Conservation (phyloP, 1,140 invertebrate species). For the Drosophila pectinifera region DNA sequence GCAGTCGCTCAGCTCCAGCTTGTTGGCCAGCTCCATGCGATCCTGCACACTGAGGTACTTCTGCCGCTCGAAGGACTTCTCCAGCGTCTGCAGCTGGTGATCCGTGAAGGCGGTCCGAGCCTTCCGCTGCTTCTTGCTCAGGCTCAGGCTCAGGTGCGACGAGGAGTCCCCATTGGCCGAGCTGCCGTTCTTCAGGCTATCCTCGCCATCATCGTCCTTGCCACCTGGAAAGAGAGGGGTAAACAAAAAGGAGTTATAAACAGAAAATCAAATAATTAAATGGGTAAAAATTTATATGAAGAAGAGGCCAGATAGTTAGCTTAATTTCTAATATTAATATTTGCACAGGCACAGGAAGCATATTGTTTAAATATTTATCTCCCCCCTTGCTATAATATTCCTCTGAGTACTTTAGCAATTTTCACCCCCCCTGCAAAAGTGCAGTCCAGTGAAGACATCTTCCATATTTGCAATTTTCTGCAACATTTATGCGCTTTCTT, state of each 20-base stretch:
- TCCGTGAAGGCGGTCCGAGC: constrained; percentile 99
- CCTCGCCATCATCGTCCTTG: constrained; percentile 83
- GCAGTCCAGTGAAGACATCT: constrained; percentile 10
- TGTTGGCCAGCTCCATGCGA: constrained; percentile 98
- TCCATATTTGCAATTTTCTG: constrained; percentile 58
- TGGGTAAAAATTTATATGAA: too few relatives aligned
- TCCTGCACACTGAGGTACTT: constrained; percentile 99
- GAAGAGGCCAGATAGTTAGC: too few relatives aligned
- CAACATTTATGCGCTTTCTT: constrained; percentile 61
- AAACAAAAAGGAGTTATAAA: neutral
- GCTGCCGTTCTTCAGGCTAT: constrained; percentile 75
- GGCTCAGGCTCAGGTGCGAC: constrained; percentile 85
- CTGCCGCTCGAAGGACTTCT: constrained; percentile 98
- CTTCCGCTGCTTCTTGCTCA: constrained; percentile 97
- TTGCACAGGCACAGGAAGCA: neutral
- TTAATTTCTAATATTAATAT: neutral
- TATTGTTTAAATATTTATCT: neutral
- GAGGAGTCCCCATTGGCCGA: constrained; percentile 66
- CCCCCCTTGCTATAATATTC: neutral
- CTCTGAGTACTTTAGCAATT: constrained; percentile 1
- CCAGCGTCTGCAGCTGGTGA: constrained; percentile 97
- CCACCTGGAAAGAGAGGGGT: constrained; percentile 75
- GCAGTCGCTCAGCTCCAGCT: constrained; percentile 98
- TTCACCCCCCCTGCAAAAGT: neutral
- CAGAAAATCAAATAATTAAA: neutral